These are phyloP conservation scores for Phylloscopus whistleri DNA, from an alignment of 2,113 vertebrate genomes.

Conservation along the genomic window DNA sequence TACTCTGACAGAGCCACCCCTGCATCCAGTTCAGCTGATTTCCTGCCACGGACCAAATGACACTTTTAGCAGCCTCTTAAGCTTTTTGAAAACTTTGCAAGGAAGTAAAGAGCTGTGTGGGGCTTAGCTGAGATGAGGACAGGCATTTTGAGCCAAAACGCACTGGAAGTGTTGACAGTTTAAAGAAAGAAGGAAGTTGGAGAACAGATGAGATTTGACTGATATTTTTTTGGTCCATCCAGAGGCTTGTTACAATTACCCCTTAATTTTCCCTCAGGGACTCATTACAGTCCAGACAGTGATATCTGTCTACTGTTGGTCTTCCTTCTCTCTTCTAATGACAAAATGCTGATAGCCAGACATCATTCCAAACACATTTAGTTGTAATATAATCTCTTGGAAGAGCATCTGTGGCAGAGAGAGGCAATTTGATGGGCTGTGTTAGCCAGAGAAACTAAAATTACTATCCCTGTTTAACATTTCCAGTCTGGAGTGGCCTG, in stretches of 20 bases:
- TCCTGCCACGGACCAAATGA: background rate
- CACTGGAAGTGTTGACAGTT: constrained; percentile 40
- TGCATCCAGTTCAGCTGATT: background rate
- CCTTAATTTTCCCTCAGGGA: constrained; percentile 17
- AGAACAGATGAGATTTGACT: constrained; percentile 6
- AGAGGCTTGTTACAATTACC: constrained; percentile 30
- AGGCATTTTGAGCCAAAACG: constrained; percentile 19
- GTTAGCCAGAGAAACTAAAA: background rate
- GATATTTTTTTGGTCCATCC: constrained; percentile 17
- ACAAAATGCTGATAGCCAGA: constrained; percentile 37
- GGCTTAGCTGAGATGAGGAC: constrained; percentile 39
- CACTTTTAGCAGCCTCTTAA: constrained; percentile 23
- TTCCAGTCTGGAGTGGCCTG: background rate
- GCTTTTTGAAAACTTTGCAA: constrained; percentile 28
- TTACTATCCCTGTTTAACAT: background rate
- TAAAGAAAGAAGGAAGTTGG: constrained; percentile 34
- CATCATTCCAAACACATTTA: constrained; percentile 24
- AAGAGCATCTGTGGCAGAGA: constrained; percentile 10
- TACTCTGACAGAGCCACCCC: background rate
- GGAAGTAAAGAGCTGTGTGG: constrained; percentile 4
- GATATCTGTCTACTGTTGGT: constrained; percentile 14
- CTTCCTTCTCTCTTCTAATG: constrained; percentile 25
- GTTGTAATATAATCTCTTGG: constrained; percentile 11
- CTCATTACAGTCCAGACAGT: constrained; percentile 20
- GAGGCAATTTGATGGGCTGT: background rate